Evolutionary conservation across 2,113 vertebrate species (phyloP).

Genomic region (Micromys minutus): DNA sequence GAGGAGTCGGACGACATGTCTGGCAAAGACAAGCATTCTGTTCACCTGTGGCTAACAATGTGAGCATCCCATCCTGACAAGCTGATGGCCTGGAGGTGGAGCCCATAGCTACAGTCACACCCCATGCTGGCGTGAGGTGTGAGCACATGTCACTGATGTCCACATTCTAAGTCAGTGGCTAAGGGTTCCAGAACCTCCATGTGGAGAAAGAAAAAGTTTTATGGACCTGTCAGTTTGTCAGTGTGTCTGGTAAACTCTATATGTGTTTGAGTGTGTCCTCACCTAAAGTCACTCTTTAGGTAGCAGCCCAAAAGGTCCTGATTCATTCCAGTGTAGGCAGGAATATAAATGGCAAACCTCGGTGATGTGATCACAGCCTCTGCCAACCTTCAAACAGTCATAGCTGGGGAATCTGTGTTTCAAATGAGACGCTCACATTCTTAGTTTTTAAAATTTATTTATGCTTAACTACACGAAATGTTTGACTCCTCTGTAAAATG

Average conservation of each 20-base stretch:
- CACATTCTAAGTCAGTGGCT: background rate
- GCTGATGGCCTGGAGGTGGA: background rate
- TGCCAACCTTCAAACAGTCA: constrained; percentile 55
- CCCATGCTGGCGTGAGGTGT: background rate
- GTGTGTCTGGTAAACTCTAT: background rate
- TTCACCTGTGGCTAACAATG: background rate
- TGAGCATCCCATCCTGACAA: background rate
- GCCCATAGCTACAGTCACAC: background rate
- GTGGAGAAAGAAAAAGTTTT: background rate
- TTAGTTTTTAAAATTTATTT: constrained; percentile 64
- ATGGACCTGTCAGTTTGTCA: background rate
- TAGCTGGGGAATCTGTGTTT: constrained; percentile 60
- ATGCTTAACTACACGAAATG: constrained; percentile 53
- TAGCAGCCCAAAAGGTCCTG: background rate
- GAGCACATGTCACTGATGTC: background rate
- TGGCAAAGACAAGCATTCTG: background rate
- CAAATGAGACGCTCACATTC: constrained; percentile 61
- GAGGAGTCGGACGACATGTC: background rate
- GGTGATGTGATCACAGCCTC: background rate
- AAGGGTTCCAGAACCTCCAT: background rate
- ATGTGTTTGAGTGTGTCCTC: background rate
- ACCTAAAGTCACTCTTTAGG: constrained; percentile 25
- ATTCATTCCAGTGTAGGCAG: background rate
- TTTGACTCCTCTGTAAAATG: constrained; percentile 61
- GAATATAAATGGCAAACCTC: constrained; percentile 51